Conservation (phyloP, 1,140 invertebrate species). For the Brachionus koreanus region DNA sequence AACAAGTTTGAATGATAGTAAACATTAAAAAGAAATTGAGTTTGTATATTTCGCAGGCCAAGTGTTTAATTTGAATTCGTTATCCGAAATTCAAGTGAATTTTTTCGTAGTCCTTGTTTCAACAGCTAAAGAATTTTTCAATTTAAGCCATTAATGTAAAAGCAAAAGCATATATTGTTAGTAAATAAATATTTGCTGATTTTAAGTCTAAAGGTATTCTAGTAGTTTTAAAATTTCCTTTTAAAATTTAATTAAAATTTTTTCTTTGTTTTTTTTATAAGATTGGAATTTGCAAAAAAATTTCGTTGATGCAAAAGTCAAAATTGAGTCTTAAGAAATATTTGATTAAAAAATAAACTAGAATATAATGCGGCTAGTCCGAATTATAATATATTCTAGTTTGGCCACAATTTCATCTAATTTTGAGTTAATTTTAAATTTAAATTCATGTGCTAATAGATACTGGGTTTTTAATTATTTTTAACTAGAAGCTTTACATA, state of each 20-base stretch:
- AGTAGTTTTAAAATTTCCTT: neutral
- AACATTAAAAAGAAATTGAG: neutral
- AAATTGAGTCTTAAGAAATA: neutral
- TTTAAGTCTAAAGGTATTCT: neutral
- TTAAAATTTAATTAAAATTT: conserved; percentile 3
- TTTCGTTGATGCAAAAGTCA: neutral
- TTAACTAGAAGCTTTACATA: neutral
- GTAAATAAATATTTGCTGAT: neutral
- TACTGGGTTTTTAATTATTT: conserved; percentile 1
- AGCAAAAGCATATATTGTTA: neutral
- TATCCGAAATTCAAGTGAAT: neutral
- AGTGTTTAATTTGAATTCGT: neutral
- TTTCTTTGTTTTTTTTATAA: neutral
- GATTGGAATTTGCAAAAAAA: neutral
- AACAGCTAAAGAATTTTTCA: neutral
- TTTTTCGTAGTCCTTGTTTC: neutral
- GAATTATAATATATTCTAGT: neutral
- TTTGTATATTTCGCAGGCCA: neutral
- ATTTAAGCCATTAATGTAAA: neutral
- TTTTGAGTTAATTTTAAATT: conserved; percentile 15
- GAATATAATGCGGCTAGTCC: neutral
- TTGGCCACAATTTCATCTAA: conserved; percentile 6
- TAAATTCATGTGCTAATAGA: neutral
- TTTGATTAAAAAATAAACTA: neutral
- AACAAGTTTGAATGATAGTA: conserved; percentile 20